Conservation (phyloP, 2,797 vertebrate genomes). For the Petrocephalus schoutedeni region DNA sequence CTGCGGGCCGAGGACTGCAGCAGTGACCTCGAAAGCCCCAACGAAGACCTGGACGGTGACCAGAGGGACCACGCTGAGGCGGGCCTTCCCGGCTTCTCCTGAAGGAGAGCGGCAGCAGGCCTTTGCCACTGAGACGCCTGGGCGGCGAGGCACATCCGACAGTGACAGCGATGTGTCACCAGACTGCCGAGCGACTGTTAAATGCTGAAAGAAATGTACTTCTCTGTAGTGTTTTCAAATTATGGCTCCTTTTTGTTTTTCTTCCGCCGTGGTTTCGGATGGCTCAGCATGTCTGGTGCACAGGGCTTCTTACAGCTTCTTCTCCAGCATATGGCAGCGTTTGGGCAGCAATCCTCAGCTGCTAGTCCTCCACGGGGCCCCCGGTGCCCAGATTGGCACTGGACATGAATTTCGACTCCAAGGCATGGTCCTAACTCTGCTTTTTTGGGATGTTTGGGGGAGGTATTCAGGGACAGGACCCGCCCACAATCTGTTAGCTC, state of each 20-base stretch:
- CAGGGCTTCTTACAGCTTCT: not conserved
- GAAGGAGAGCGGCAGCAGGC: not conserved
- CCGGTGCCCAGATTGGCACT: not conserved
- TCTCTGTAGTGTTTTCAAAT: not conserved
- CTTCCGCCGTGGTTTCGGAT: not conserved
- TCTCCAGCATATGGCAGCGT: not conserved
- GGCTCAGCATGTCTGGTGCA: not conserved
- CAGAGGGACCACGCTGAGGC: not conserved
- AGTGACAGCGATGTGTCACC: not conserved
- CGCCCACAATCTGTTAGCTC: not conserved
- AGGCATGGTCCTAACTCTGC: not conserved
- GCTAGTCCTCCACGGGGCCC: not conserved
- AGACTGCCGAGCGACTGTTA: not conserved
- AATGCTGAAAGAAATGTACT: constrained; percentile 15
- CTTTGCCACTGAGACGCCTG: not conserved
- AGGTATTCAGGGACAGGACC: not conserved
- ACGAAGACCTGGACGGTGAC: constrained; percentile 78
- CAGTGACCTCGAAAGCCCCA: constrained; percentile 76
- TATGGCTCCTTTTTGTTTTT: not conserved
- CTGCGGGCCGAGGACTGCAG: constrained; percentile 87
- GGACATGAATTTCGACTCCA: not conserved
- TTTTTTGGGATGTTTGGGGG: not conserved
- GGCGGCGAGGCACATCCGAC: not conserved
- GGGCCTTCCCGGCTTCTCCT: not conserved
- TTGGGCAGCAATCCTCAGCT: not conserved